A percentile compares a stretch with the other conserved stretches of the same genome.
Evolutionary conservation across 2,797 vertebrate species (phyloP).

Genomic region (Cynodonichthys magdalenae): DNA sequence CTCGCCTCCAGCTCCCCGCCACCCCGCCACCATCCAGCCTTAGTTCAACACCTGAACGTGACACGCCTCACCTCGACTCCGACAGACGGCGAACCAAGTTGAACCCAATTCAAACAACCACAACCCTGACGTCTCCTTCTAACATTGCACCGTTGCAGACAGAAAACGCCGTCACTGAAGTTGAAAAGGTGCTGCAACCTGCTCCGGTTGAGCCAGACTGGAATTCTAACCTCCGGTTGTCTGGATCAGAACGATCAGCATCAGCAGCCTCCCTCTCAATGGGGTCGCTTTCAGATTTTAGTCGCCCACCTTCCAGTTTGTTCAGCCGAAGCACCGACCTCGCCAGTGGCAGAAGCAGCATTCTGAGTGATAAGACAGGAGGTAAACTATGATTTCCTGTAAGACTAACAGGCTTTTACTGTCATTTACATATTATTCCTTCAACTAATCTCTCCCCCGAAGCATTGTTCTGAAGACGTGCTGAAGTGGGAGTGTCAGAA

Average conservation of each 20-base stretch:
- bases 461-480: no score
- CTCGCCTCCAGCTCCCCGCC: slow-evolving; percentile 35
- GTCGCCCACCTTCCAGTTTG: slow-evolving; percentile 42
- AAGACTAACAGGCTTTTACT: no score
- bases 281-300: slow-evolving; percentile 56
- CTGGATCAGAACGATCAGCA: slow-evolving; percentile 1
- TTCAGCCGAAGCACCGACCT: slow-evolving; percentile 64
- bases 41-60: slow-evolving; percentile 29
- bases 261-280: slow-evolving; percentile 12
- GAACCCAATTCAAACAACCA: neutral
- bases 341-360: slow-evolving; percentile 49
- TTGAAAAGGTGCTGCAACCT: neutral
- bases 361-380: slow-evolving; percentile 41
- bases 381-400: slow-evolving; percentile 20
- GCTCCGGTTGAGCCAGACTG: neutral
- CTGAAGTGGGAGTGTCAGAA: no score
- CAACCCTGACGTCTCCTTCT: neutral
- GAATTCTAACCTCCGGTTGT: neutral
- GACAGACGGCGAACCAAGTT: neutral
- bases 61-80: neutral
- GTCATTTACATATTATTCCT: no score
- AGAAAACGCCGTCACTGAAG: neutral
- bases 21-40: slow-evolving; percentile 31
- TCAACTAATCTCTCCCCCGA: no score
- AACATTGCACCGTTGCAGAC: slow-evolving; percentile 7